Evolutionary conservation across 2,888 invertebrate species (phyloP), one percentile per base, ranked within the genome.

Genomic region (Leptura quadrifasciata): DNA sequence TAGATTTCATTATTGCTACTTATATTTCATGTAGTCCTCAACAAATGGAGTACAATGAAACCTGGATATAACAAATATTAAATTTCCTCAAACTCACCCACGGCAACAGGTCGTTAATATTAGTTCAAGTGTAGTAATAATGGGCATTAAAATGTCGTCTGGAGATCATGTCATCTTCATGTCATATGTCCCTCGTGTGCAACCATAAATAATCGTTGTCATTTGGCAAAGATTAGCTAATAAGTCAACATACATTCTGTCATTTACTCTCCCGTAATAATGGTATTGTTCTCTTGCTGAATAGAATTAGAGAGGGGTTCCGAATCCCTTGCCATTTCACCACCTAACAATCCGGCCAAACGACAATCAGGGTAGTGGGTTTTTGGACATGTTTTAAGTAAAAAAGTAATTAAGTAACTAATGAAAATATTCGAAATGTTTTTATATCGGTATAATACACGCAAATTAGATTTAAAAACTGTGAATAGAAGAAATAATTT

Each of bases 231-330:
- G 88, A 88, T 89, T 86, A 89, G 86, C 88, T 86, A 87, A 88
- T 86, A 88, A 87, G 88, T 88, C 88, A 89, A 89, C 88, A 88
- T 82, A 84, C 84, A 84, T 85, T 85, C 84, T 83, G 84, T 85
- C 86, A 87, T 87, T 86, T 84, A 84, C 81, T 76, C 80, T 73
- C 76, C 77, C 80, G 83, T 83, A 85, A 84, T 86, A 86, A 84
- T 79, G 84, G 81, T 79, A 85, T 86, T 86, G 85, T 86, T 84
- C 84, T 81, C 72, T 55, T 57, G 76, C 57, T 71, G 74, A 78
- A 78, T 75, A 31, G 70, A 58, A 58, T 69, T 31, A 35, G 58
- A 58, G 71, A 27, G 71, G 63, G 69, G 39, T 69, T 39, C 20
- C 6, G 27, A 12, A 52, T 15, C 47, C 71, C 57, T 64, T 24